These are phyloP conservation scores for Semicossyphus pulcher DNA, from an alignment of 2,113 vertebrate species.

Conservation along the genomic window DNA sequence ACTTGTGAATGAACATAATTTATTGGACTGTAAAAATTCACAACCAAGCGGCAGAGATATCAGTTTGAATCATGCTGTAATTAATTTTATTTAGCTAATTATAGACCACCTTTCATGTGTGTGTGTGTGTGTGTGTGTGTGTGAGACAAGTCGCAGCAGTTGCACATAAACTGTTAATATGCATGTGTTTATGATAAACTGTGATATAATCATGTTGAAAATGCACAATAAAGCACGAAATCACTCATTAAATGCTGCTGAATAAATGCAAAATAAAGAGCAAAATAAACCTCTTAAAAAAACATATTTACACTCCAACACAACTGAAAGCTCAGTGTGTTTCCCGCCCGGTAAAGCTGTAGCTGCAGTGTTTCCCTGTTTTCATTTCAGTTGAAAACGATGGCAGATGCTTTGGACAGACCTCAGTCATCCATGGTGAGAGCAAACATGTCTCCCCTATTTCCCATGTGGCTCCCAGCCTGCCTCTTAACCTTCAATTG, in stretches of 20 bases:
- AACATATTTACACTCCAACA: not conserved
- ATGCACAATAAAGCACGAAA: conserved; percentile 43
- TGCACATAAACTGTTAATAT: conserved; percentile 44
- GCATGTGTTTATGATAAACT: conserved; percentile 44
- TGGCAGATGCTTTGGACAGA: conserved; percentile 39
- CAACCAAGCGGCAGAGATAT: conserved; percentile 4
- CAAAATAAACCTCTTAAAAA: conserved; percentile 19
- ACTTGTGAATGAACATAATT: conserved; percentile 48
- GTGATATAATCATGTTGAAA: conserved; percentile 43
- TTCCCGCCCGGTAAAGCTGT: conserved; percentile 13
- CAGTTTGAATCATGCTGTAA: not conserved
- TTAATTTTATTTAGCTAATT: conserved; percentile 23
- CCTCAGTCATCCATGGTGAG: conserved; percentile 40
- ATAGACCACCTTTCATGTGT: conserved; percentile 13
- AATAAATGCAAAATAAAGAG: conserved; percentile 9
- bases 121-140: not conserved
- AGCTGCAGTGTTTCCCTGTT: conserved; percentile 11
- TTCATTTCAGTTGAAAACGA: conserved; percentile 27
- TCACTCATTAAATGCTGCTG: conserved; percentile 48
- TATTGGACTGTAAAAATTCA: conserved; percentile 3
- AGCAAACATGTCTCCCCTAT: conserved; percentile 47
- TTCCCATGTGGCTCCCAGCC: conserved; percentile 53
- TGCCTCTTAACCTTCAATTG: conserved; percentile 66
- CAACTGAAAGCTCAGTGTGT: not conserved
- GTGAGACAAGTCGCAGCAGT: conserved; percentile 14